Conservation (phyloP, 2,797 vertebrate species). For the Arnoldichthys spilopterus region DNA sequence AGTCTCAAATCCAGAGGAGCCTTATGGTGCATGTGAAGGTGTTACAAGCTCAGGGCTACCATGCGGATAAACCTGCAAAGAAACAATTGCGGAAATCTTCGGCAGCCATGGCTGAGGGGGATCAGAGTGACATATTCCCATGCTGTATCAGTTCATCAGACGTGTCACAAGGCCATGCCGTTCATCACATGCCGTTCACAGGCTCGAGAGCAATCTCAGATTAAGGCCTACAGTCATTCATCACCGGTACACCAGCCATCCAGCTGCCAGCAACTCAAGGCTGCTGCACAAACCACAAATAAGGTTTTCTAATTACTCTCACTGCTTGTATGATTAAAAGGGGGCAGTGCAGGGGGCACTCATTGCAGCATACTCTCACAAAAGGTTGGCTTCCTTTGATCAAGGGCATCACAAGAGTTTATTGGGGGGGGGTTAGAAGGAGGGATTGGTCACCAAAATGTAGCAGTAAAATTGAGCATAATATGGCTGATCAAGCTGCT, state of each 20-base stretch:
- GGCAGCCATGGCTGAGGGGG: constrained; percentile 28
- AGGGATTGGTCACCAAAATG: too few species aligned
- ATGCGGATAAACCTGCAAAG: neutral
- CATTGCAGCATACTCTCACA: constrained; percentile 51
- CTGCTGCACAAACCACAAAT: constrained; percentile 36
- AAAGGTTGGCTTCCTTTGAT: constrained; percentile 31
- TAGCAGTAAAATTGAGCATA: too few species aligned
- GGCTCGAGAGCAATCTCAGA: constrained; percentile 14
- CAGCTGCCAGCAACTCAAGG: constrained; percentile 39
- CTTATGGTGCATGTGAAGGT: constrained; percentile 28
- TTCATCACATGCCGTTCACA: constrained; percentile 39
- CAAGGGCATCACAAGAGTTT: neutral
- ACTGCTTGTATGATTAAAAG: constrained; percentile 45
- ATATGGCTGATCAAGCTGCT: too few species aligned
- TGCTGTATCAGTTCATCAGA: constrained; percentile 49
- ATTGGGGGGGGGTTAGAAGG: too few species aligned
- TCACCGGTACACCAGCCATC: constrained; percentile 28
- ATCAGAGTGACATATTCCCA: constrained; percentile 44
- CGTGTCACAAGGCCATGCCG: constrained; percentile 7
- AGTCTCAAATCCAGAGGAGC: constrained; percentile 16
- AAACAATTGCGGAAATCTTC: constrained; percentile 23
- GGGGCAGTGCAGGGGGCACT: constrained; percentile 35
- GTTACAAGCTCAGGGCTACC: constrained; percentile 8
- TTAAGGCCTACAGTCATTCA: constrained; percentile 37
- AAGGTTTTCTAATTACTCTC: constrained; percentile 49